A percentile compares a stretch with the other conserved stretches of the same genome.
These are phyloP conservation scores for Poeciliopsis turrubarensis DNA, from an alignment of 2,113 vertebrate species.

Conservation along the genomic window DNA sequence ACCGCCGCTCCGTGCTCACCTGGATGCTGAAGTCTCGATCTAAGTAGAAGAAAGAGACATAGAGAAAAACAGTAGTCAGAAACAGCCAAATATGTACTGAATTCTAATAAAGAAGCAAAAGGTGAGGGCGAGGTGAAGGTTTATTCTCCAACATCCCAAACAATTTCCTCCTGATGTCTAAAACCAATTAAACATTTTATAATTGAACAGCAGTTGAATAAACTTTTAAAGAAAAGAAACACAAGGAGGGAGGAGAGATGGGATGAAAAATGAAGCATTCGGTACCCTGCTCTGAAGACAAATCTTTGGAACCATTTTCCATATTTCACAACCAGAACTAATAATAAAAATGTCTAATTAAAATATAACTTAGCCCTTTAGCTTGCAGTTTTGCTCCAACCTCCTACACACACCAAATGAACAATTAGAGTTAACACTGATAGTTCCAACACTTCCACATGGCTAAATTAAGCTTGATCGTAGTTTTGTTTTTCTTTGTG, in stretches of 20 bases:
- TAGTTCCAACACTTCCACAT: slow-evolving; percentile 7
- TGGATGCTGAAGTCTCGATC: slow-evolving; percentile 96
- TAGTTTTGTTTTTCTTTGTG: slow-evolving; percentile 6
- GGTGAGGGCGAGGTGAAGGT: not conserved
- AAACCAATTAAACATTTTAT: slow-evolving; percentile 12
- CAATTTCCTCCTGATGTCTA: slow-evolving; percentile 13
- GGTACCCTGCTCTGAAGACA: slow-evolving; percentile 17
- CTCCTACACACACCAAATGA: slow-evolving; percentile 16
- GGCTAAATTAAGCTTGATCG: slow-evolving; percentile 18
- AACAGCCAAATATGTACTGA: not conserved
- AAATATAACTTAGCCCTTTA: not conserved
- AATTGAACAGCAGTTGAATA: slow-evolving; percentile 9
- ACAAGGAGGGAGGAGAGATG: not conserved
- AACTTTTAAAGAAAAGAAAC: slow-evolving; percentile 9
- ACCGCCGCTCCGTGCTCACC: slow-evolving; percentile 91
- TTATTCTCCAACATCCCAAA: not conserved
- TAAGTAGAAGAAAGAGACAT: slow-evolving; percentile 46
- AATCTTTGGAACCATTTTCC: slow-evolving; percentile 22
- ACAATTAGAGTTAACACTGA: slow-evolving; percentile 42
- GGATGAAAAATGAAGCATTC: slow-evolving; percentile 18
- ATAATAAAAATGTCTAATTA: slow-evolving; percentile 56
- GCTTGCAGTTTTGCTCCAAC: slow-evolving; percentile 3
- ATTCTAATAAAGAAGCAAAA: not conserved
- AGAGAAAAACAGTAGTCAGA: not conserved
- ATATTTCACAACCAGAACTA: slow-evolving; percentile 64